Evolutionary conservation across 2,888 invertebrate species (phyloP).

Genomic region (Agrotis ipsilon): DNA sequence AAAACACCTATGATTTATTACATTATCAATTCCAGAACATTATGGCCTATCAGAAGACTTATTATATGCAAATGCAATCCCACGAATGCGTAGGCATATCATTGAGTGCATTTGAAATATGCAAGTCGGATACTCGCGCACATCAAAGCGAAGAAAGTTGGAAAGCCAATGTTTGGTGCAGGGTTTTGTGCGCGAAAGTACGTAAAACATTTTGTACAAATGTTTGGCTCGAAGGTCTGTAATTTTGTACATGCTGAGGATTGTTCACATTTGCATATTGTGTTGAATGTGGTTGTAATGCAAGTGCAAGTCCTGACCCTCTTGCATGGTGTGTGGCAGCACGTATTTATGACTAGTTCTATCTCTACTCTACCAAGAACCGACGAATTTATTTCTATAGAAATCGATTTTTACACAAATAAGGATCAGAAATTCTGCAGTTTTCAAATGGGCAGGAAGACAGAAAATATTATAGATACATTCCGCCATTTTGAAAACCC

Average conservation of each 20-base stretch:
- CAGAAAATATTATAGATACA: too few species aligned
- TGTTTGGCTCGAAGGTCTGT: slow-evolving; percentile 41
- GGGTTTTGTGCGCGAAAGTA: slow-evolving; percentile 49
- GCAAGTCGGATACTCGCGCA: slow-evolving; percentile 55
- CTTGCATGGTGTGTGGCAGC: background rate
- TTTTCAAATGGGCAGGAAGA: too few species aligned
- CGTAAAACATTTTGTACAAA: slow-evolving; percentile 56
- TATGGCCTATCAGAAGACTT: slow-evolving; percentile 46
- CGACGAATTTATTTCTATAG: too few species aligned
- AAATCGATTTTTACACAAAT: too few species aligned
- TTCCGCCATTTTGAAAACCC: too few species aligned
- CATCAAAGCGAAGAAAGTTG: slow-evolving; percentile 62
- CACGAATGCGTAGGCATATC: slow-evolving; percentile 57
- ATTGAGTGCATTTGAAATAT: slow-evolving; percentile 54
- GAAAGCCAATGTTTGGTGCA: slow-evolving; percentile 58
- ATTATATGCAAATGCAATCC: slow-evolving; percentile 56
- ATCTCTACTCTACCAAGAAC: too few species aligned
- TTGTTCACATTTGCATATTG: slow-evolving; percentile 39
- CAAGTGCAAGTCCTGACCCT: slow-evolving; percentile 6
- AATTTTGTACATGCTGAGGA: slow-evolving; percentile 25
- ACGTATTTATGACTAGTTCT: too few species aligned
- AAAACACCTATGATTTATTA: slow-evolving; percentile 51
- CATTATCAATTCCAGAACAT: slow-evolving; percentile 39
- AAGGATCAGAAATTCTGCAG: too few species aligned
- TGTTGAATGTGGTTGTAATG: slow-evolving; percentile 21